Conservation (phyloP, 2,797 vertebrate genomes). For the Propithecus perrieri region DNA sequence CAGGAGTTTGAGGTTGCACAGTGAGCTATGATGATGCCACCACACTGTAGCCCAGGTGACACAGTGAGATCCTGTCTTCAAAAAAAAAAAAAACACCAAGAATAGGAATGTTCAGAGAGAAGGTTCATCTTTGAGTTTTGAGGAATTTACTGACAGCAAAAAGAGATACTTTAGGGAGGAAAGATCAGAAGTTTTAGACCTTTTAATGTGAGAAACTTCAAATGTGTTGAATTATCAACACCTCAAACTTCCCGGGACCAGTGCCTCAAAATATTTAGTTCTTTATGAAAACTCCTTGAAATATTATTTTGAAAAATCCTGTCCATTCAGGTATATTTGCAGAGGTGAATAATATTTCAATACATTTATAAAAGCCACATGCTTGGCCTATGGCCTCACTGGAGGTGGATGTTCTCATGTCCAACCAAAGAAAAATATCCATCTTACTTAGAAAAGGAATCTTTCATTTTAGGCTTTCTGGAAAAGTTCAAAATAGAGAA, state of each 20-base stretch:
- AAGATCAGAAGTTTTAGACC: neutral
- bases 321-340: slow-evolving; percentile 47
- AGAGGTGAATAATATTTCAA: slow-evolving; percentile 71
- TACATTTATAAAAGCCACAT: slow-evolving; percentile 55
- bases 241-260: slow-evolving; percentile 32
- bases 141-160: neutral
- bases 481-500: slow-evolving; percentile 76
- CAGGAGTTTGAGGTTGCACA: neutral
- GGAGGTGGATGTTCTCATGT: neutral
- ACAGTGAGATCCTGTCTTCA: neutral
- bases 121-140: neutral
- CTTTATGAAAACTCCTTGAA: slow-evolving; percentile 62
- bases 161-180: neutral
- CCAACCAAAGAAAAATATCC: slow-evolving; percentile 61
- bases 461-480: slow-evolving; percentile 70
- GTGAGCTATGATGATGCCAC: neutral
- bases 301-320: slow-evolving; percentile 48
- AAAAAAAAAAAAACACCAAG: neutral
- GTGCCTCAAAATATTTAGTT: slow-evolving; percentile 46
- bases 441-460: slow-evolving; percentile 63
- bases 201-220: slow-evolving; percentile 32
- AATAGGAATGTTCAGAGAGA: neutral
- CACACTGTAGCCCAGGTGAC: neutral
- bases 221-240: slow-evolving; percentile 10
- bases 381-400: slow-evolving; percentile 51